phyloP scores from a whole-genome alignment of 1,140 invertebrate species.

The Hirudo medicinalis region DNA sequence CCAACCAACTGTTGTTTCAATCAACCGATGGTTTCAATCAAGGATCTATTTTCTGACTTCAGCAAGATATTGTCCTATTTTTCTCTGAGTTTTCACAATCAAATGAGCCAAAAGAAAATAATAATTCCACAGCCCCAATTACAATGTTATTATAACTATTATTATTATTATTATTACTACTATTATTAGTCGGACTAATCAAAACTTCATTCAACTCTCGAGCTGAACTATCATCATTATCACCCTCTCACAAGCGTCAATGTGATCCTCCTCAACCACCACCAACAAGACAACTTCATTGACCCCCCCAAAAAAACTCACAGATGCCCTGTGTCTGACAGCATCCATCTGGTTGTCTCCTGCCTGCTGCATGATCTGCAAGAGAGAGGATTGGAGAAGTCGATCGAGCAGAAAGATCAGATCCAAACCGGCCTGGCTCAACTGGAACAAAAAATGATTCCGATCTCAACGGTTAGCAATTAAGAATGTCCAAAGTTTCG shows the following conservation, averaged over 20 bases:
- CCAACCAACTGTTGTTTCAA: background rate
- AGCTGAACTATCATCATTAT: background rate
- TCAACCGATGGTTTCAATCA: too few species aligned
- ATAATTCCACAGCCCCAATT: background rate
- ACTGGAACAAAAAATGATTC: conserved; percentile 39
- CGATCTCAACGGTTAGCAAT: background rate
- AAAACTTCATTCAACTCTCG: too few species aligned
- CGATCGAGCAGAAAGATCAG: conserved; percentile 69
- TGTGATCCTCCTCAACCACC: background rate
- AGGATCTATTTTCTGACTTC: background rate
- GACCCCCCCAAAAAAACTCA: conserved; percentile 24
- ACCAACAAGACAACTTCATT: background rate
- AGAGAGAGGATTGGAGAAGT: conserved; percentile 55
- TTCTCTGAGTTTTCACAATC: too few species aligned
- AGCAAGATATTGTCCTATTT: background rate
- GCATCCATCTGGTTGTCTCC: conserved; percentile 62
- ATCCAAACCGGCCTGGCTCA: conserved; percentile 60
- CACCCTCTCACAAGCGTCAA: background rate
- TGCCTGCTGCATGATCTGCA: conserved; percentile 49
- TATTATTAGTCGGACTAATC: too few species aligned
- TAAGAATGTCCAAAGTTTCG: conserved; percentile 1
- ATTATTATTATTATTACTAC: too few species aligned
- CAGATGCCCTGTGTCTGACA: conserved; percentile 51
- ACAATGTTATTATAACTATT: background rate
- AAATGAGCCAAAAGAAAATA: background rate